phyloP scores from a whole-genome alignment of 2,888 invertebrate species.

The Heliconius ethilla region DNA sequence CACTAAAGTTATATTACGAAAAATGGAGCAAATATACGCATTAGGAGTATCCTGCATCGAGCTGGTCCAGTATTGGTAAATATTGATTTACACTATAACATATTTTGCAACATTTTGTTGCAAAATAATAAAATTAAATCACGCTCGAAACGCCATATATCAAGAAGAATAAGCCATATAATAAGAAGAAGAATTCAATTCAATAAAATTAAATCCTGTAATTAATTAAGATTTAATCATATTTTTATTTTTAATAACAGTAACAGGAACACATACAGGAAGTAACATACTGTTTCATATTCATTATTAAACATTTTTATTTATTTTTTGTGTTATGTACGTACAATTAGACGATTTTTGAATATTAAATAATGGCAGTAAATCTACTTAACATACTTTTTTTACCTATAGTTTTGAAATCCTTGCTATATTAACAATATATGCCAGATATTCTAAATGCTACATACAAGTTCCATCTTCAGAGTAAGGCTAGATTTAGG shows the following conservation, averaged over 20 bases:
- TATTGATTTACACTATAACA: slow-evolving; percentile 33
- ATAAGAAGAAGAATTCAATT: no score
- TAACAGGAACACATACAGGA: no score
- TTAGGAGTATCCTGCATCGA: slow-evolving; percentile 65
- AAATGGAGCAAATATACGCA: slow-evolving; percentile 70
- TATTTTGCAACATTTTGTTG: no score
- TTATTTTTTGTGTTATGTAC: neutral
- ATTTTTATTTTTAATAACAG: neutral
- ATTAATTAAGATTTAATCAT: neutral
- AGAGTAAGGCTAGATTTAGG: no score
- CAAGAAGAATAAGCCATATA: no score
- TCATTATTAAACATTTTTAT: neutral
- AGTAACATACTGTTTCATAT: neutral
- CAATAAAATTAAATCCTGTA: no score
- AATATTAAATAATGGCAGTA: neutral
- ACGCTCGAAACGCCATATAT: no score
- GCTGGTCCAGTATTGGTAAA: slow-evolving; percentile 65
- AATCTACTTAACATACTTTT: neutral
- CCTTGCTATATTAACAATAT: no score
- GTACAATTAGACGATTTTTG: neutral
- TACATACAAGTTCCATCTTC: no score
- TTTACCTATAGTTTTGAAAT: no score
- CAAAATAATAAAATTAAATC: no score
- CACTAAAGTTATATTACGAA: slow-evolving; percentile 7
- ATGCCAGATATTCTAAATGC: no score